Percentiles rank a stretch among this genome's conserved stretches.
Conservation (phyloP, 2,113 vertebrate genomes). For the Microcebus griseorufus region DNA sequence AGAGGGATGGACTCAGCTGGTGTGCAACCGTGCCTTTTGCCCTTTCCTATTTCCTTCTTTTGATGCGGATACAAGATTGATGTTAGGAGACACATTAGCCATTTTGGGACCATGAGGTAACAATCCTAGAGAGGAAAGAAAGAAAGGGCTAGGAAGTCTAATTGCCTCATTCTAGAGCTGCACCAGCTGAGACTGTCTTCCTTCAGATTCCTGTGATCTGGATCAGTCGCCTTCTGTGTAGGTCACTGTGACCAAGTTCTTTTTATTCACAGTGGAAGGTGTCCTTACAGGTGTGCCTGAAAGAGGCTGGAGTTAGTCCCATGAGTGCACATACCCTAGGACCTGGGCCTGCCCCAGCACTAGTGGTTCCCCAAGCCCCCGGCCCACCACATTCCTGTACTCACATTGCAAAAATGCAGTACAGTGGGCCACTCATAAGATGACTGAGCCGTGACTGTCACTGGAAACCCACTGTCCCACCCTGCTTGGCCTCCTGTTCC, state of each 20-base stretch:
- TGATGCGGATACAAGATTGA: background rate
- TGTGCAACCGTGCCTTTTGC: background rate
- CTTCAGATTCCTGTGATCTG: background rate
- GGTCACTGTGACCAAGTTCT: background rate
- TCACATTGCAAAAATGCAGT: background rate
- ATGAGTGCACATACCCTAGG: too few relatives aligned
- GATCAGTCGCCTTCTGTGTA: too few relatives aligned
- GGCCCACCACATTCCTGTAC: background rate
- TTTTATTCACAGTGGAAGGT: background rate
- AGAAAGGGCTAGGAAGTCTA: background rate
- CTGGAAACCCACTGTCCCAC: background rate
- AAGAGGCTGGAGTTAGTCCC: too few relatives aligned
- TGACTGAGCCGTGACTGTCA: background rate
- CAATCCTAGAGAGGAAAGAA: background rate
- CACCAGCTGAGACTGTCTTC: background rate
- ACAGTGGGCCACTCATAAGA: background rate
- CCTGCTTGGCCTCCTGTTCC: background rate
- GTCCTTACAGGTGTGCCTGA: background rate
- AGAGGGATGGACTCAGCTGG: background rate
- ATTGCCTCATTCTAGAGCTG: background rate
- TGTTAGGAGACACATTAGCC: background rate
- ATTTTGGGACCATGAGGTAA: background rate
- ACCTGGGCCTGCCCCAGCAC: background rate
- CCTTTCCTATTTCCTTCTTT: background rate
- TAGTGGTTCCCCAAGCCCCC: accelerated